Base-by-base conservation (phyloP, 1,140 invertebrate genomes). In the Drosophila rhopaloa region DNA sequence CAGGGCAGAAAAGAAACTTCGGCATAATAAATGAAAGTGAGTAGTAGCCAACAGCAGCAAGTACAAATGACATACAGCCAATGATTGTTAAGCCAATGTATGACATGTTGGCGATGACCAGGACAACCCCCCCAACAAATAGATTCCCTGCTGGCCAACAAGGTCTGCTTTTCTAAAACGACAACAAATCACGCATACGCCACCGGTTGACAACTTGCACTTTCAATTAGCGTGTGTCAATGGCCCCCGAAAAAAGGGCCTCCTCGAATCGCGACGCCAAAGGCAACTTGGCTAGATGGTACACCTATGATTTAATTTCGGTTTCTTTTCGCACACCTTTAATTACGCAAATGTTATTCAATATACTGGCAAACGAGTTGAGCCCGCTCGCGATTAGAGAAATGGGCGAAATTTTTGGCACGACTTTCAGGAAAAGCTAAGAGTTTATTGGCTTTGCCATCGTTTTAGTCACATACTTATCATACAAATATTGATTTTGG, bases 331-430 rank as follows among this genome's bases (percentile, higher is more conserved):
- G 77, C 75, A 68, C 76, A 75, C 61, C 40, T 72, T 85, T 82
- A 88, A 86, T 86, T 86, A 82, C 82, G 82, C 79, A 86, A 88
- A 86, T 82, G 82, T 86, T 86, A 86, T 86, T 88, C 82, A 86
- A 86, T 88, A 76, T 70, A 35, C 50, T 37, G 13, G 65, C 16
- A 70, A 47, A 54, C 65, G 44, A 71, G 65, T 71, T 37, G 54
- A 11, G 47, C 32, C 32, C 46, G 58, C n/a, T 44, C 13, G 41
- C 60, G 46, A 73, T 63, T 57, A 53, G 40, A 54, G 43, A 59
- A 77, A 78, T 67, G 75, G 68, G 82, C 74, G 78, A 85, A 85
- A 85, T 62, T 81, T 66, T 62, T 63, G 57, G 40, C 56, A 46
- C 19, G 6, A 5, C 1, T 16, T 38, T 11, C 5, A 1, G 13